Percentiles rank a stretch among this genome's conserved stretches.
phyloP scores from a whole-genome alignment of 2,113 vertebrate genomes.

The Leucopsar rothschildi region DNA sequence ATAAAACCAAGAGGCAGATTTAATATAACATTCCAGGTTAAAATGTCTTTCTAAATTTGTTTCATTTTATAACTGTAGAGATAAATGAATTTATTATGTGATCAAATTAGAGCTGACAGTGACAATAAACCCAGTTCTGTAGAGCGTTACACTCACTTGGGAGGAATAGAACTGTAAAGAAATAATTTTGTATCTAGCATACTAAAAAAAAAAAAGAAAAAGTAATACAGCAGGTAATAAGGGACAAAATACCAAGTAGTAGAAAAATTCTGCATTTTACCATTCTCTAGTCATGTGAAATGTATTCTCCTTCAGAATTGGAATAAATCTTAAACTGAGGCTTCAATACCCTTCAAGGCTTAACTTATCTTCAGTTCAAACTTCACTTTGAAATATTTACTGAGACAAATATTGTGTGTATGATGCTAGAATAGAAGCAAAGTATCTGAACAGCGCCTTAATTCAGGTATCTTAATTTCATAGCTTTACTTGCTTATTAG shows the following conservation, averaged over 20 bases:
- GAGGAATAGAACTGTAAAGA: constrained; percentile 40
- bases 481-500: background rate
- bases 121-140: constrained; percentile 32
- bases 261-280: background rate
- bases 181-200: background rate
- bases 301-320: constrained; percentile 15
- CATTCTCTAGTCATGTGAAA: background rate
- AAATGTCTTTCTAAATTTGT: background rate
- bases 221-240: background rate
- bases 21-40: background rate
- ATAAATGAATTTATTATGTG: constrained; percentile 8
- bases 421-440: background rate
- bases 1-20: background rate
- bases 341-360: constrained; percentile 38
- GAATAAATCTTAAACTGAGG: constrained; percentile 37
- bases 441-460: background rate
- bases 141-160: background rate
- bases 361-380: background rate
- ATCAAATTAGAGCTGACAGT: constrained; percentile 31
- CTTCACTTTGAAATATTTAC: background rate
- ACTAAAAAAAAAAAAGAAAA: background rate
- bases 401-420: background rate
- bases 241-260: background rate
- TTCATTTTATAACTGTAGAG: background rate
- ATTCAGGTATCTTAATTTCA: background rate